Evolutionary conservation across 2,888 invertebrate genomes (phyloP), one percentile per base, ranked within the genome.

Genomic region (Quadriops clusia): DNA sequence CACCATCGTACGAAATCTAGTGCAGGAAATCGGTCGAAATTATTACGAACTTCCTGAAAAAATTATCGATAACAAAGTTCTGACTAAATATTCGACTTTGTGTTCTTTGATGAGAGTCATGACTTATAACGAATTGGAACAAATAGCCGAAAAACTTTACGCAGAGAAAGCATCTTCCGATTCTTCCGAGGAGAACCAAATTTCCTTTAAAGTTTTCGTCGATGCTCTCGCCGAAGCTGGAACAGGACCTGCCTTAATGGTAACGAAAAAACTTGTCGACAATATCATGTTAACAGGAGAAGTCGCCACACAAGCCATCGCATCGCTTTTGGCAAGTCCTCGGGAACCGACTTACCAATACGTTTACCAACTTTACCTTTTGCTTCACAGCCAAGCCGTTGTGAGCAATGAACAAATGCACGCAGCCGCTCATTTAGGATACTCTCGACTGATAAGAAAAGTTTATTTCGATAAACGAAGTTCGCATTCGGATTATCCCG

Each of bases 151-250:
- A 20, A 56, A 63, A 41, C 57, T 78, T 28, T 71, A 70, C 53
- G 47, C 38, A 23, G 50, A 59, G 32, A 47, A 53, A 26, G 31
- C 47, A 16, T n/a, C n/a, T n/a, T n/a, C n/a, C n/a, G n/a, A n/a
- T n/a, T n/a, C n/a, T n/a, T 39, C 56, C 23, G 52, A 47, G 12
- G 37, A 41, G 9, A 49, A 54, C n/a, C 46, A 55, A 28, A 62
- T 67, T 28, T 63, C 70, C 46, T 77, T 76, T 74, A 64, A 60
- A 52, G 65, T 70, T n/a, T 73, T 65, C 57, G 71, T 76, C 25
- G 80, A 78, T 44, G 75, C 74, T 15, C 64, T 77, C 3, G 64
- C 69, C 8, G 68, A 77, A 55, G 64, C 72, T 12, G 81, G 80
- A 31, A 79, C 78, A n/a, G 68, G 71, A 24, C 77, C 80, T 2